Evolutionary conservation across 2,113 vertebrate genomes (phyloP), one percentile per base, ranked within the genome.

Genomic region (Calyptomena viridis): DNA sequence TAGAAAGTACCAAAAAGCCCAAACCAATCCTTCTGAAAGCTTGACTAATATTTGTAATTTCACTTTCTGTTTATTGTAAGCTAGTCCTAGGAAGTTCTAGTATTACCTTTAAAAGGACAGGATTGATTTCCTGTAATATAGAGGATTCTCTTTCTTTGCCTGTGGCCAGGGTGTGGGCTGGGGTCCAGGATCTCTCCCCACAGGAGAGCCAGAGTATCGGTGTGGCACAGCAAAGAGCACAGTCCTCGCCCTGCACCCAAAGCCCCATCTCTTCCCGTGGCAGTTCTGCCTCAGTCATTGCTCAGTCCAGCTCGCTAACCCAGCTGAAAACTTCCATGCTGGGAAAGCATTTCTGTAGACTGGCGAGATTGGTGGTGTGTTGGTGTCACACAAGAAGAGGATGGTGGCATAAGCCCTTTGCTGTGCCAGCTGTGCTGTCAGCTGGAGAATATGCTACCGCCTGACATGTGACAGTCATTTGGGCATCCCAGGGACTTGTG

Each of bases 401-500:
- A 27, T 12, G 16, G 19, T 21, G 27, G 31, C 8, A 24, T 73
- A 39, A 44, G 60, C 25, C 53, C 39, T 66, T 23, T 66, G 77
- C 35, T 28, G 23, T 37, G 59, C 40, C 2, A 9, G 56, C 49
- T 86, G 27, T 47, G 44, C 59, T 80, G 17, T 64, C 60, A 63
- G 59, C 59, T 73, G 68, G 40, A 82, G 64, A n/a, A 23, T 2
- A 2, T 35, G 44, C 30, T 39, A 2, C 64, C 24, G 33, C 44
- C 53, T 52, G 22, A 30, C 7, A 0, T 12, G 18, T 35, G 46
- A 12, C 33, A 37, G 33, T 12, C 0, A 0, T 19, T 27, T 14
- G 71, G 47, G 46, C 12, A 31, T 31, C 28, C 50, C 42, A n/a
- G 46, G 30, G 27, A 42, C n/a, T 30, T 33, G 19, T 1, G 22